Percentiles rank a stretch among this genome's conserved stretches.
Conservation (phyloP, 1,140 invertebrate genomes). For the Hyposmocoma kahamanoa region DNA sequence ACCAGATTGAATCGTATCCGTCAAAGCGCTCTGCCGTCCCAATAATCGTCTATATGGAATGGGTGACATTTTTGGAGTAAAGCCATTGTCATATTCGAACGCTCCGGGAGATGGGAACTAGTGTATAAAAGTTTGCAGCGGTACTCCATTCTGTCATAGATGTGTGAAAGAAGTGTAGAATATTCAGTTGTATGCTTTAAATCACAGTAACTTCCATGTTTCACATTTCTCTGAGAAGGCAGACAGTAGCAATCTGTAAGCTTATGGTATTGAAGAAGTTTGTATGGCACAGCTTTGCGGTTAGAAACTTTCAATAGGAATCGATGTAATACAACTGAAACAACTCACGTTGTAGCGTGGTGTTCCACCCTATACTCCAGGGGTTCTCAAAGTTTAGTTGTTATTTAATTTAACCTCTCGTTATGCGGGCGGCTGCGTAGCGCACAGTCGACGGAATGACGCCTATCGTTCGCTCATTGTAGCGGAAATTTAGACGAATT, state of each 20-base stretch:
- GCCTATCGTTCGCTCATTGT: constrained; percentile 47
- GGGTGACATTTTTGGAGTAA: constrained; percentile 25
- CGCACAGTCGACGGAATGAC: constrained; percentile 34
- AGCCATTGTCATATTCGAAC: constrained; percentile 15
- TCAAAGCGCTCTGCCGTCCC: constrained; percentile 50
- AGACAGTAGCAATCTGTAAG: too few relatives aligned
- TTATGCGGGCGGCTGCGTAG: constrained; percentile 42
- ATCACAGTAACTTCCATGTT: too few relatives aligned
- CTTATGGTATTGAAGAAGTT: too few relatives aligned
- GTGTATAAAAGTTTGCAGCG: too few relatives aligned
- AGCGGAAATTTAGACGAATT: constrained; percentile 63
- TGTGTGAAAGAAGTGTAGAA: too few relatives aligned
- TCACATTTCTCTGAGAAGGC: too few relatives aligned
- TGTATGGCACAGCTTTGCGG: constrained; percentile 56
- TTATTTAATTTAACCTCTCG: constrained; percentile 64
- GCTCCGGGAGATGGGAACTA: too few relatives aligned
- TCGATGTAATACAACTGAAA: constrained; percentile 51
- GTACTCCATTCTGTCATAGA: too few relatives aligned
- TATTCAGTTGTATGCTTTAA: too few relatives aligned
- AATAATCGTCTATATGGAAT: constrained; percentile 34
- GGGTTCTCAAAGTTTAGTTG: constrained; percentile 53
- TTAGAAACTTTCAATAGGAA: constrained; percentile 53
- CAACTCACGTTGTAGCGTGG: too few relatives aligned
- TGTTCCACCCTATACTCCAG: constrained; percentile 25
- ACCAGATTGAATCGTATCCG: constrained; percentile 65